Evolutionary conservation across 2,888 invertebrate genomes (phyloP).

Genomic region (Icerya purchasi): DNA sequence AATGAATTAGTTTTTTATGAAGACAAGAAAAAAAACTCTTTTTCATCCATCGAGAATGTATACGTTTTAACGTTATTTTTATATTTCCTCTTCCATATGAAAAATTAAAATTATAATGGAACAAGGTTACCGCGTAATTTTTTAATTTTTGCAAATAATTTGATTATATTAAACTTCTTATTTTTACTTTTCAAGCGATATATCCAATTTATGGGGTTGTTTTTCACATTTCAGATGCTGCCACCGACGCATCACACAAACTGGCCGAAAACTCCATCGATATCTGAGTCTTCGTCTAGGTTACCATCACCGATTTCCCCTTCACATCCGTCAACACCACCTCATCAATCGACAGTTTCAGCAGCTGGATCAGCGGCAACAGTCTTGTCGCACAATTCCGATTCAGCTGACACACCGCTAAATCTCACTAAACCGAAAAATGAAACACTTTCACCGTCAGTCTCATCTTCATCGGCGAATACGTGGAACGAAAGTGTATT

Average conservation of each 20-base stretch:
- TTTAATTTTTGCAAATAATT: too few species aligned
- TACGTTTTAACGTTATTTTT: too few species aligned
- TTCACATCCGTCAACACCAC: constrained; percentile 11
- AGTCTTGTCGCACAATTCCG: not conserved
- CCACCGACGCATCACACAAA: not conserved
- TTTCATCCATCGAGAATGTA: too few species aligned
- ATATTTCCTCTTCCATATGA: too few species aligned
- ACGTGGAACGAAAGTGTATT: constrained; percentile 8
- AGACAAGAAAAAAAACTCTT: too few species aligned
- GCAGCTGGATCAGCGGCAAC: constrained; percentile 33
- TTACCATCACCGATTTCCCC: constrained; percentile 1
- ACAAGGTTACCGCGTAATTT: too few species aligned
- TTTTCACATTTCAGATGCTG: too few species aligned
- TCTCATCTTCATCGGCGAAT: constrained; percentile 16
- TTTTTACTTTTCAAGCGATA: too few species aligned
- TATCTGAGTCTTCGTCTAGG: not conserved
- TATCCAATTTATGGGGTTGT: too few species aligned
- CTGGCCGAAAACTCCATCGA: not conserved
- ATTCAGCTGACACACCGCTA: constrained; percentile 50
- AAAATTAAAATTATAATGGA: too few species aligned
- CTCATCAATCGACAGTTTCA: constrained; percentile 18
- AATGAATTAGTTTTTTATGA: too few species aligned
- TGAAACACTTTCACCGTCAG: constrained; percentile 16
- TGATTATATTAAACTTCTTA: too few species aligned
- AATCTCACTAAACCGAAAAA: constrained; percentile 68